Percentiles rank a stretch among this genome's conserved stretches.
phyloP scores from a whole-genome alignment of 1,140 invertebrate genomes.

The Cyclargus thomasi region DNA sequence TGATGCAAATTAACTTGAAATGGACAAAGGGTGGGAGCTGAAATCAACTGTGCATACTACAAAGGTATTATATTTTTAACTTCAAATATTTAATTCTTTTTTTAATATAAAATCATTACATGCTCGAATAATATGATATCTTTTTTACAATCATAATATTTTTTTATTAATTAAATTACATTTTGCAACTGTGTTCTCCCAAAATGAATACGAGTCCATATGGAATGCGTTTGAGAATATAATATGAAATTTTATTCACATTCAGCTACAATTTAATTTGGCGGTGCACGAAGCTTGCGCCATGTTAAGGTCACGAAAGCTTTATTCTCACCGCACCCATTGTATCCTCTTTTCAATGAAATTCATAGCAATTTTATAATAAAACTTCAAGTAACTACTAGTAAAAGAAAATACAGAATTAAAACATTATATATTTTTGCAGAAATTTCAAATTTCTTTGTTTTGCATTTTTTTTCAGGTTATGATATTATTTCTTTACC shows the following conservation, averaged over 20 bases:
- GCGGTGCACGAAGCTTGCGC: not conserved
- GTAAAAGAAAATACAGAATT: no score
- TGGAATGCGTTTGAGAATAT: not conserved
- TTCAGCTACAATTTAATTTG: conserved; percentile 1
- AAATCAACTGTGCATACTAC: no score
- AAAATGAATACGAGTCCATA: not conserved
- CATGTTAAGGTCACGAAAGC: not conserved
- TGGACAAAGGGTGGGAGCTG: no score
- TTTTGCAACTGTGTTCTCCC: not conserved
- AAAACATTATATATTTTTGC: no score
- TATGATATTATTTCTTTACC: no score
- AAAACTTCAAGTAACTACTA: no score
- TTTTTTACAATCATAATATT: not conserved
- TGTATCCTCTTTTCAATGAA: not conserved
- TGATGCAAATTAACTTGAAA: not conserved
- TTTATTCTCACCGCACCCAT: conserved; percentile 2
- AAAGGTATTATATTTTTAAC: no score
- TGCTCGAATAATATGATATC: no score
- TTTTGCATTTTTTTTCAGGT: no score
- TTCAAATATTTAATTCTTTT: no score
- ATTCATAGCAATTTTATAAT: not conserved
- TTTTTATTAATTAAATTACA: not conserved
- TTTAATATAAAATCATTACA: no score
- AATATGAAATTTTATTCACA: not conserved
- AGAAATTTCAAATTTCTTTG: no score